A percentile compares a stretch with the other conserved stretches of the same genome.
Evolutionary conservation across 2,797 vertebrate species (phyloP).

Genomic region (Meda fulgida): DNA sequence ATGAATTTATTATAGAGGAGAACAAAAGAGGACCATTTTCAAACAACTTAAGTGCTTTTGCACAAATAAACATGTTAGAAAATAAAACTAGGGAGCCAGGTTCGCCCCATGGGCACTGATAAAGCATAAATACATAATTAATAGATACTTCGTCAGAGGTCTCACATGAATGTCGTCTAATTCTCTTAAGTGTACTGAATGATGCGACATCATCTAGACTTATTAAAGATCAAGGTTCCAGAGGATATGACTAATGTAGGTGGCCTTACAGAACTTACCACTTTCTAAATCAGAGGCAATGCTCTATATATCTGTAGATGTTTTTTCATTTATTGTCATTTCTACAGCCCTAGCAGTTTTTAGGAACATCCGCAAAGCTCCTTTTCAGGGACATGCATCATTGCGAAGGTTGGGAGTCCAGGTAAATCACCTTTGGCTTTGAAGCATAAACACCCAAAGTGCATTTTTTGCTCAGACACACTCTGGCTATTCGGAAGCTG

Average conservation of each 20-base stretch:
- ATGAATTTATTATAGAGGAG: slow-evolving; percentile 29
- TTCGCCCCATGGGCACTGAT: background rate
- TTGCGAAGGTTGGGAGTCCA: slow-evolving; percentile 11
- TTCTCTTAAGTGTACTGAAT: slow-evolving; percentile 3
- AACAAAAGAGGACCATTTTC: slow-evolving; percentile 29
- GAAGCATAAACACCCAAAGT: slow-evolving; percentile 13
- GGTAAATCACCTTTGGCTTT: slow-evolving; percentile 39
- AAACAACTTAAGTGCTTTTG: slow-evolving; percentile 26
- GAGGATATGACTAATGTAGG: slow-evolving; percentile 41
- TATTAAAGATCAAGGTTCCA: slow-evolving; percentile 34
- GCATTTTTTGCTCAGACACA: background rate
- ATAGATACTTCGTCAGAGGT: slow-evolving; percentile 7
- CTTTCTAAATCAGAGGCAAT: slow-evolving; percentile 29
- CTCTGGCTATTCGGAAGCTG: slow-evolving; percentile 2
- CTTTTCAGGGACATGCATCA: slow-evolving; percentile 40
- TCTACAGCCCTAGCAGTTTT: slow-evolving; percentile 38
- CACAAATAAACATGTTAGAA: slow-evolving; percentile 21
- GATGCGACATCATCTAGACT: slow-evolving; percentile 22
- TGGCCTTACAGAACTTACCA: slow-evolving; percentile 34
- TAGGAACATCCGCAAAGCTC: slow-evolving; percentile 19
- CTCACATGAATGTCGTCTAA: background rate
- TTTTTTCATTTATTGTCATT: slow-evolving; percentile 33
- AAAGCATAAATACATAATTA: slow-evolving; percentile 45
- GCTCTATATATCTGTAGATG: slow-evolving; percentile 18
- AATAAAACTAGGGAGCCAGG: slow-evolving; percentile 9